These are phyloP conservation scores for Selene dorsalis DNA, from an alignment of 2,797 vertebrate species.

Conservation along the genomic window DNA sequence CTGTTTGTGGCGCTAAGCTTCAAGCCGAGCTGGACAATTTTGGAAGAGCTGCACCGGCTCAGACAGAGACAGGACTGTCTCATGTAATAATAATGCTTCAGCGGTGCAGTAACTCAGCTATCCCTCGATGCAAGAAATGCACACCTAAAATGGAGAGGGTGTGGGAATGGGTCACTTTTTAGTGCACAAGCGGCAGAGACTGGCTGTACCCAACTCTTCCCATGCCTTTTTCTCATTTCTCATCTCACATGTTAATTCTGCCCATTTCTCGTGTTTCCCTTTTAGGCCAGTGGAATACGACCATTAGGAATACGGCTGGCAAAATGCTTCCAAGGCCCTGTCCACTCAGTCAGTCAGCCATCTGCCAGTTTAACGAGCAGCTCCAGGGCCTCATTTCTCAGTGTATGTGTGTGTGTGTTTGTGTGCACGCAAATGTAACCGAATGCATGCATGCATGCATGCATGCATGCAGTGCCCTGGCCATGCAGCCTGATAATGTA, in stretches of 20 bases:
- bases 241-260: slow-evolving; percentile 53
- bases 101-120: background rate
- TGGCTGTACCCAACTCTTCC: background rate
- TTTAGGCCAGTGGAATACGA: slow-evolving; percentile 70
- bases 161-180: background rate
- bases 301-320: slow-evolving; percentile 71
- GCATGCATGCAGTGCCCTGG: slow-evolving; percentile 2
- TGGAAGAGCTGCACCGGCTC: slow-evolving; percentile 31
- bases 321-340: slow-evolving; percentile 72
- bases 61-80: background rate
- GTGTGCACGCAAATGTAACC: slow-evolving; percentile 36
- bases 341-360: slow-evolving; percentile 75
- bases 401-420: slow-evolving; percentile 20
- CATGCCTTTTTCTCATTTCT: slow-evolving; percentile 17
- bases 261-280: slow-evolving; percentile 48
- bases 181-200: too few relatives aligned
- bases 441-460: slow-evolving; percentile 8
- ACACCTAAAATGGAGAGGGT: background rate
- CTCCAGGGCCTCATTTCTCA: slow-evolving; percentile 63
- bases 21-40: slow-evolving; percentile 31
- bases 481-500: slow-evolving; percentile 41
- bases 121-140: slow-evolving; percentile 1
- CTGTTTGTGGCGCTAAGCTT: slow-evolving; percentile 74
- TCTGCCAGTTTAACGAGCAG: slow-evolving; percentile 80
- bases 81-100: slow-evolving; percentile 20